Base-by-base conservation (phyloP, 2,797 vertebrate genomes). In the Poecilia velifera region DNA sequence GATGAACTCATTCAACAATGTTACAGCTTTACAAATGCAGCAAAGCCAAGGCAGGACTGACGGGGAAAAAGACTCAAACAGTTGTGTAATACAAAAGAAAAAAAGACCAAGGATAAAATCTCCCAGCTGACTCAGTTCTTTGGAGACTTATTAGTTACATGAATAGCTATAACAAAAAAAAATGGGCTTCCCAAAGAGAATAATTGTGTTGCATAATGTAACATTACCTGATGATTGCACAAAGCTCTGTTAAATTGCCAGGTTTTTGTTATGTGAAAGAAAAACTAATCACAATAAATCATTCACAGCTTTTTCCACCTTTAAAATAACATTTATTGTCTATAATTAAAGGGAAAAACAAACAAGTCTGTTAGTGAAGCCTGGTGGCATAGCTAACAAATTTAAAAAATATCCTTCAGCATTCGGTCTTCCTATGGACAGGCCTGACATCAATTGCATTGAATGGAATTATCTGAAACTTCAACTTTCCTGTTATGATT, bases 1-100 rank as follows among this genome's bases (percentile, higher is more conserved):
- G 75, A 88, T 89, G 77, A 91, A 91, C 84, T 88, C 73, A 34
- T 81, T 78, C 73, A 87, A 79, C 80, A 88, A 66, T 73, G 51
- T 85, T 82, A 82, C 91, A 86, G 75, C 79, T 79, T 83, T 76
- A 77, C 80, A 87, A 83, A 86, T 78, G 77, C 55, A 86, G 76
- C 73, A 53, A 88, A 55, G 43, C 25, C 6, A 72, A 57, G 88
- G 70, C 57, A 78, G 80, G 78, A 80, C 49, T 36, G 47, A 71
- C 3, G 36, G 41, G 31, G 13, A 18, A 14, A 46, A 36, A 43
- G n/a, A 66, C n/a, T 51, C 1, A 3, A 78, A 78, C 39, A 43
- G 39, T 72, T 59, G 5, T 18, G 34, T 4, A 62, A 49, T 51
- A 36, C 16, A 36, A 72, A 62, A 55, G 20, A 41, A 39, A 25